These are phyloP conservation scores for Lithobates pipiens DNA, from an alignment of 2,797 vertebrate genomes.

Conservation along the genomic window DNA sequence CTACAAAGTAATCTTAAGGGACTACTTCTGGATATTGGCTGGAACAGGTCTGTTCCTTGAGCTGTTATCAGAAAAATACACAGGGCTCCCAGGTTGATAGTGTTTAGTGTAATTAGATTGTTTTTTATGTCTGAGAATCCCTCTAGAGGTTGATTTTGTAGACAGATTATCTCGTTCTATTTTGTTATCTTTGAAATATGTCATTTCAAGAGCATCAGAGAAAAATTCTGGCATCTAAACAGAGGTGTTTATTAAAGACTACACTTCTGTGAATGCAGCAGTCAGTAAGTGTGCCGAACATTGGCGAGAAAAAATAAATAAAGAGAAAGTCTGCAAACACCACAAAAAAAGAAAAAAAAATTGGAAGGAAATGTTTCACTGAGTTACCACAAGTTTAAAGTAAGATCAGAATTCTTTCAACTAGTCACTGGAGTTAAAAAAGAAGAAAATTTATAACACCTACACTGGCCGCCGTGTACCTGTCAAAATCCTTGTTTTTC, in stretches of 20 bases:
- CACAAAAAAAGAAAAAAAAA: no score
- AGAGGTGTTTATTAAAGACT: not conserved
- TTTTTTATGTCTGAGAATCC: slow-evolving; percentile 25
- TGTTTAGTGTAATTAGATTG: slow-evolving; percentile 46
- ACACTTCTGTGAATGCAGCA: no score
- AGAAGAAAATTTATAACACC: no score
- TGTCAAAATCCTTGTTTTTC: no score
- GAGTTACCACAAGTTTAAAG: no score
- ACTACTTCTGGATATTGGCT: slow-evolving; percentile 18
- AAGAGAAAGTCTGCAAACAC: no score
- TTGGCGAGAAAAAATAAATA: no score
- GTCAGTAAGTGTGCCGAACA: no score
- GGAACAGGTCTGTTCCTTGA: slow-evolving; percentile 23
- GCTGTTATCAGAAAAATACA: slow-evolving; percentile 45
- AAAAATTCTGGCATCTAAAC: not conserved
- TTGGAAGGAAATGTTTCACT: no score
- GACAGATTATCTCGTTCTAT: slow-evolving; percentile 20
- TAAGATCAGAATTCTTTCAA: no score
- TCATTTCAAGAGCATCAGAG: not conserved
- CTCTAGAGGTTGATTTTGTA: slow-evolving; percentile 37
- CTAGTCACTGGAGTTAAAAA: no score
- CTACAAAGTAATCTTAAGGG: slow-evolving; percentile 4
- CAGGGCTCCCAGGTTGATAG: not conserved
- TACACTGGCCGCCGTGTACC: no score
- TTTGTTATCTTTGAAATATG: slow-evolving; percentile 30